phyloP scores from a whole-genome alignment of 2,888 invertebrate species.

The Cephus nigrinus region DNA sequence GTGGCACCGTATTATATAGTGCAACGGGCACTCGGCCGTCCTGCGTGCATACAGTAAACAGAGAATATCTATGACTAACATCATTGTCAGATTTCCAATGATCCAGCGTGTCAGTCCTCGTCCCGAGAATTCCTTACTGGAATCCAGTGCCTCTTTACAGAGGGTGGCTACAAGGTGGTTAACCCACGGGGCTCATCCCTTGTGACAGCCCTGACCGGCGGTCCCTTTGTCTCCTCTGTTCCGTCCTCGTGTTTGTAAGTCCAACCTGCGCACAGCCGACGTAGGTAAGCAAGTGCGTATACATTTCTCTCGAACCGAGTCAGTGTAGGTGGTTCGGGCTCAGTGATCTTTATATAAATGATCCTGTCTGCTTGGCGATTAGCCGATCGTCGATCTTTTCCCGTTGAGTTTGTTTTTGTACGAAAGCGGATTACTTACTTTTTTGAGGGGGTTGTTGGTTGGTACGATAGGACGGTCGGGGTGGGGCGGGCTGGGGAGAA shows the following conservation, averaged over 20 bases:
- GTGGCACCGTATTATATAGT: no score
- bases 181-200: no score
- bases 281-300: not conserved
- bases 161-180: no score
- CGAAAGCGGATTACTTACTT: constrained; percentile 5
- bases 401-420: constrained; percentile 5
- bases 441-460: not conserved
- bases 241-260: not conserved
- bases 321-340: constrained; percentile 4
- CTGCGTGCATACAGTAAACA: no score
- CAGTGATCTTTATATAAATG: constrained; percentile 24
- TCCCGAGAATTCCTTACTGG: no score
- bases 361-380: constrained; percentile 20
- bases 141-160: no score
- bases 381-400: constrained; percentile 22
- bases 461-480: not conserved
- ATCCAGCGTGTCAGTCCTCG: no score
- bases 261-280: not conserved
- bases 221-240: not conserved
- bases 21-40: no score
- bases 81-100: no score
- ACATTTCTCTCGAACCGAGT: not conserved
- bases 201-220: constrained; percentile 2
- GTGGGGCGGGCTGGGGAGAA: not conserved
- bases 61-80: no score